Evolutionary conservation across 2,888 invertebrate species (phyloP).

Genomic region (Sarcophaga carnaria): DNA sequence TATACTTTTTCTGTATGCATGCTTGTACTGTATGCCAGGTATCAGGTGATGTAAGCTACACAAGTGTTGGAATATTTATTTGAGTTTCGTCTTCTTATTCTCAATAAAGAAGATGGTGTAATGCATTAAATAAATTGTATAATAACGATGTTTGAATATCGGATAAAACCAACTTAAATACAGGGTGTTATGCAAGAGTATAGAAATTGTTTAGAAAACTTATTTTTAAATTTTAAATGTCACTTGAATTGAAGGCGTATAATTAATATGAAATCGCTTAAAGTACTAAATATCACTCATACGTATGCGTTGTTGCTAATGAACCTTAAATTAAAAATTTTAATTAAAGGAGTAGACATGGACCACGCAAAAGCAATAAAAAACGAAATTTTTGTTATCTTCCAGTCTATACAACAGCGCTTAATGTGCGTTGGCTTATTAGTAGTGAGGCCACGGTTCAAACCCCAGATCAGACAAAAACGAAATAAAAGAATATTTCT

Average conservation of each 20-base stretch:
- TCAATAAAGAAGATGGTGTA: slow-evolving; percentile 41
- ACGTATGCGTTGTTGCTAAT: no score
- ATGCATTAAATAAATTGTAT: slow-evolving; percentile 69
- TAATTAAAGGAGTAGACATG: no score
- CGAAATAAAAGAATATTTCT: no score
- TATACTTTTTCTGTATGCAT: not conserved
- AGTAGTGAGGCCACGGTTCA: no score
- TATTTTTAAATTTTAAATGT: not conserved
- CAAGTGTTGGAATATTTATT: slow-evolving; percentile 64
- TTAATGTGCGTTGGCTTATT: no score
- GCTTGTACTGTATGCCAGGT: slow-evolving; percentile 34
- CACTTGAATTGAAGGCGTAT: not conserved
- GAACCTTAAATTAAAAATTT: no score
- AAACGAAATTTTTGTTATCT: no score
- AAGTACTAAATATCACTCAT: no score
- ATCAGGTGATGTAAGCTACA: slow-evolving; percentile 51
- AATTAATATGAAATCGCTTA: no score
- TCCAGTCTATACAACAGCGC: no score
- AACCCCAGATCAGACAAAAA: no score
- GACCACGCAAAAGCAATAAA: no score
- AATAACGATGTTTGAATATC: slow-evolving; percentile 63
- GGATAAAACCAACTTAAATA: slow-evolving; percentile 15
- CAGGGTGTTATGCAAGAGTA: not conserved
- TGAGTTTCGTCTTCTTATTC: slow-evolving; percentile 41
- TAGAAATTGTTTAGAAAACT: not conserved